These are phyloP conservation scores for Acleris laterana DNA, from an alignment of 2,888 invertebrate genomes.

Conservation along the genomic window DNA sequence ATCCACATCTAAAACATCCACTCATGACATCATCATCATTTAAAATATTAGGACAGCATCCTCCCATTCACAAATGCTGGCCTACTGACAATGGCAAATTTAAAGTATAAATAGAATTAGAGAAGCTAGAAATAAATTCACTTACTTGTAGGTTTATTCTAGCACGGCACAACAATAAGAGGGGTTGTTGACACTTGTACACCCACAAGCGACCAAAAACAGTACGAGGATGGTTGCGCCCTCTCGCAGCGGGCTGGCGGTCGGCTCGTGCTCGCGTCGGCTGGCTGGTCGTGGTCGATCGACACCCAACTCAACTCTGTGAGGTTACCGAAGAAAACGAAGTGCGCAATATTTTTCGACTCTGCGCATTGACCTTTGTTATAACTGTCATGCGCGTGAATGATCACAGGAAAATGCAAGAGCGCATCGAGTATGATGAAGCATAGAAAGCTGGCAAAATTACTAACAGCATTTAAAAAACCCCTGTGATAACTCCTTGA, in stretches of 20 bases:
- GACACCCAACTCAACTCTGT: constrained; percentile 55
- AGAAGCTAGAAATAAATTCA: constrained; percentile 25
- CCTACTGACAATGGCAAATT: background rate
- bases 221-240: constrained; percentile 66
- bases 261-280: constrained; percentile 27
- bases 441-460: background rate
- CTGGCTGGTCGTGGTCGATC: constrained; percentile 60
- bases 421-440: constrained; percentile 21
- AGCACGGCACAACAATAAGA: constrained; percentile 53
- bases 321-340: constrained; percentile 69
- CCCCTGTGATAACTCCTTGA: constrained; percentile 8
- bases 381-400: constrained; percentile 73
- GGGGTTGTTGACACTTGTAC: constrained; percentile 47
- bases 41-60: constrained; percentile 11
- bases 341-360: constrained; percentile 82
- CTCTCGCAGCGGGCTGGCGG: constrained; percentile 29
- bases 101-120: constrained; percentile 12
- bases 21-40: constrained; percentile 59
- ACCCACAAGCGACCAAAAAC: constrained; percentile 78
- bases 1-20: constrained; percentile 43
- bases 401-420: constrained; percentile 29
- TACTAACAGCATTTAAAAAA: background rate
- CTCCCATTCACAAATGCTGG: constrained; percentile 17
- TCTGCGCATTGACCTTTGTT: constrained; percentile 78
- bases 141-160: constrained; percentile 69